Evolutionary conservation across 2,113 vertebrate genomes (phyloP), one percentile per base, ranked within the genome.

Genomic region (Sialia sialis): DNA sequence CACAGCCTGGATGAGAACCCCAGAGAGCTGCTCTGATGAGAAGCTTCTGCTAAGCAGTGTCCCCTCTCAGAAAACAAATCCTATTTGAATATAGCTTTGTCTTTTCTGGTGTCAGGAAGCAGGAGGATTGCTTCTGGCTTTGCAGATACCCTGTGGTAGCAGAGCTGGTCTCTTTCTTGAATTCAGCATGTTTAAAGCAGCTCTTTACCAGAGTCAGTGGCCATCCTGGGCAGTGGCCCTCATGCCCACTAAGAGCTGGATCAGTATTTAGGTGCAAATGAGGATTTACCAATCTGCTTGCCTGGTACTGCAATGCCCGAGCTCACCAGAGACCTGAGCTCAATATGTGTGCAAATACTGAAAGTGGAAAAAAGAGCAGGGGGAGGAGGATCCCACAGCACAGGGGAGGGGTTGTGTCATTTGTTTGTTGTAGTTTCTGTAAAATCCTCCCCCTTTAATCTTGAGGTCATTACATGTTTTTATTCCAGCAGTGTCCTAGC

Each of bases 351-450:
- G 30, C 63, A 77, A 69, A 66, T n/a, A 49, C 67, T 20, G 75
- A 66, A 83, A 80, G 62, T 29, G 74, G 60, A 56, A 52, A 85
- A 83, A 54, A 46, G 16, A 83, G 25, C 41, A 60, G 26, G 26
- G 18, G 26, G 67, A 77, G 25, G 70, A 68, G 75, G 67, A 58
- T 87, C 17, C 44, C 46, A 49, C 83, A 81, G 39, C 21, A 10
- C 0, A 20, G 8, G 29, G 26, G 39, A 5, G 7, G 8, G 14
- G 7, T 2, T 2, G 4, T 54, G 43, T 52, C 3, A 4, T 49
- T 52, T 80, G 72, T 86, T 76, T 85, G 41, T 52, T 82, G 26
- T 25, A 41, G 11, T 13, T 29, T 39, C 78, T 52, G 32, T 25
- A 51, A 39, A 39, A 30, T 44, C 46, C 29, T 77, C 17, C 60